phyloP scores from a whole-genome alignment of 2,888 invertebrate species.

The Automeris io region DNA sequence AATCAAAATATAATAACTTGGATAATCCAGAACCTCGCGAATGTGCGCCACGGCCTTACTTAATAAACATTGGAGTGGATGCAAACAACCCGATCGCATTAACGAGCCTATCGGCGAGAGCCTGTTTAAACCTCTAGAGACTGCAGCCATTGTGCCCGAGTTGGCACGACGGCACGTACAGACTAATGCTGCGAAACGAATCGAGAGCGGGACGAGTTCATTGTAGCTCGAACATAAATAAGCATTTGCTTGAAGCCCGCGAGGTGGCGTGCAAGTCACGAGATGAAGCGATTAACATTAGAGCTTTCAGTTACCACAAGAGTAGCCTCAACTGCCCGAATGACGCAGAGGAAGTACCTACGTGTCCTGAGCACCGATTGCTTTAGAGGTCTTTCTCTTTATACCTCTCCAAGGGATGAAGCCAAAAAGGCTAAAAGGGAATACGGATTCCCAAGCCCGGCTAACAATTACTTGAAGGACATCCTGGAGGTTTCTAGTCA shows the following conservation, averaged over 20 bases:
- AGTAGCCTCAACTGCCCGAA: neutral
- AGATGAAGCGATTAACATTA: slow-evolving; percentile 17
- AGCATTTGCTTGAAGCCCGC: slow-evolving; percentile 52
- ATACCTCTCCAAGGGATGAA: too few species aligned
- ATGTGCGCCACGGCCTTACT: slow-evolving; percentile 3
- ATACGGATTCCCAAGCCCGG: too few species aligned
- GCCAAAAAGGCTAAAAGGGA: too few species aligned
- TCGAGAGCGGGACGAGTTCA: slow-evolving; percentile 61
- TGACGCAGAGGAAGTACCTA: too few species aligned
- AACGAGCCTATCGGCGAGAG: slow-evolving; percentile 37
- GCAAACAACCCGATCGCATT: slow-evolving; percentile 36
- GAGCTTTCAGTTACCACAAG: neutral
- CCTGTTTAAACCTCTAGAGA: slow-evolving; percentile 48
- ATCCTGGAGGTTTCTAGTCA: too few species aligned
- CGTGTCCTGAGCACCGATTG: too few species aligned
- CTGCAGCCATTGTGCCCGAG: slow-evolving; percentile 44
- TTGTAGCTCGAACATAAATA: slow-evolving; percentile 67
- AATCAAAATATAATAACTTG: neutral
- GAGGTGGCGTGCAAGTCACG: slow-evolving; percentile 26
- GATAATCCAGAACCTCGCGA: neutral
- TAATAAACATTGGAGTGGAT: slow-evolving; percentile 11
- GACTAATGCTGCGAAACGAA: slow-evolving; percentile 65
- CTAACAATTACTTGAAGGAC: too few species aligned
- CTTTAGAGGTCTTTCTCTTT: too few species aligned
- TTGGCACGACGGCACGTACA: slow-evolving; percentile 41